Base-by-base conservation (phyloP, 2,113 vertebrate genomes). In the Antechinus flavipes region DNA sequence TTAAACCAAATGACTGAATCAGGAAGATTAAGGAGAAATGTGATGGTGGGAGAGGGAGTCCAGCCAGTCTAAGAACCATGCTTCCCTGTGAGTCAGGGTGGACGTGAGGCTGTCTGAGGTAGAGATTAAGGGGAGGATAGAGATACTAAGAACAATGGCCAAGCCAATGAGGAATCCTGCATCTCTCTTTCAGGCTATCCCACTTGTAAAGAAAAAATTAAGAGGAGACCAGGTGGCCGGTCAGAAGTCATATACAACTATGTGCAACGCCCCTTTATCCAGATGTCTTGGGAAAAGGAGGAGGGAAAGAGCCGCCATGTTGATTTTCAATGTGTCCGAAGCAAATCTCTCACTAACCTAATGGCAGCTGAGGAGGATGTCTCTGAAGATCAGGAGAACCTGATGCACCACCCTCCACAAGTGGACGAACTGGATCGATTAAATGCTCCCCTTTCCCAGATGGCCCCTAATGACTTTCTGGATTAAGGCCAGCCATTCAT, bases 271-370 rank as follows among this genome's bases (percentile, higher is more conserved):
- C 99, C 99, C 0, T 99, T 99, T 97, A 99, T 99, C 97, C 99
- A 99, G 98, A 99, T 99, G 99, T 99, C 99, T 0, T 99, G 99
- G 99, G 99, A 99, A 49, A 99, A 99, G 98, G 99, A 99, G 49
- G 99, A 99, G 93, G 99, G 99, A 10, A 99, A 99, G 96, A 99
- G 99, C 96, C 99, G 99, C 3, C 99, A 99, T 0, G 99, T 99
- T 0, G 99, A 99, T 95, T 99, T 99, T 98, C 99, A 99, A 96
- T 99, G 99, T 0, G 99, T 99, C 0, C 98, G 99, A 35, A 99
- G 99, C 98, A 99, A 99, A 92, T 99, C 99, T 54, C 98, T 99
- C 0, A 99, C 99, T 4, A 99, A 99, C 95, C 98, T 99, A 26
- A 98, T 98, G 53, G 97, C 98, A 0, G 98, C 98, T 68, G 97